Evolutionary conservation across 2,888 invertebrate species (phyloP).

Genomic region (Leptopilina drosophilae): DNA sequence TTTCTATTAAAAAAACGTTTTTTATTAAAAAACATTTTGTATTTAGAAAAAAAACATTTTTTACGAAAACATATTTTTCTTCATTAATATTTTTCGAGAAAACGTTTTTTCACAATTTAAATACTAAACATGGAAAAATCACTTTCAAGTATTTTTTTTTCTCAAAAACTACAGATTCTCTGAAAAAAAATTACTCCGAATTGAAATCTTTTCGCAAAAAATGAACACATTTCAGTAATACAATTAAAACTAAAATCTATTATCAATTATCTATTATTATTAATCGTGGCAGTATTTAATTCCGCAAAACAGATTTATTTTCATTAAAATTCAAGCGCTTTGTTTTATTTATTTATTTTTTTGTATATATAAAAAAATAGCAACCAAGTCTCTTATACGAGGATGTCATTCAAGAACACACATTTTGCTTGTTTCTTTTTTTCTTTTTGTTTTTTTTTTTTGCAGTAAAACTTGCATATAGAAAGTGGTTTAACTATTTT

Average conservation of each 20-base stretch:
- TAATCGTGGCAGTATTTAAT: slow-evolving; percentile 45
- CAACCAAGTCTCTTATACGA: slow-evolving; percentile 28
- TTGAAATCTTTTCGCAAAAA: not conserved
- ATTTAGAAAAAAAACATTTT: not conserved
- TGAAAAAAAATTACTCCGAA: not conserved
- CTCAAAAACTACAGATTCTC: not conserved
- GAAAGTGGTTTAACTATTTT: not conserved
- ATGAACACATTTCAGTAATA: slow-evolving; percentile 20
- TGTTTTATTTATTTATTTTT: slow-evolving; percentile 1
- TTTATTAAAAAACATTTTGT: not conserved
- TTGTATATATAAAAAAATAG: slow-evolving; percentile 8
- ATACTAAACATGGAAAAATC: not conserved
- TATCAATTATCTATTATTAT: slow-evolving; percentile 10
- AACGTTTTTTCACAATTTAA: not conserved
- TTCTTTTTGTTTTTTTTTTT: not conserved
- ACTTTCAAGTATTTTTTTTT: not conserved
- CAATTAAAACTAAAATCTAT: not conserved
- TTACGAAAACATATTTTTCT: not conserved
- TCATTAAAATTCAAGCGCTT: slow-evolving; percentile 13
- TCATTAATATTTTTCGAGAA: not conserved
- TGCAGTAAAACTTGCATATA: not conserved
- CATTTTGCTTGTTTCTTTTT: not conserved
- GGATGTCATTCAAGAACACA: slow-evolving; percentile 3
- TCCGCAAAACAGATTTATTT: slow-evolving; percentile 42
- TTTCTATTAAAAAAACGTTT: too few relatives aligned